Percentiles rank a stretch among this genome's conserved stretches.
phyloP scores from a whole-genome alignment of 2,888 invertebrate genomes.

The Elysia crispata region DNA sequence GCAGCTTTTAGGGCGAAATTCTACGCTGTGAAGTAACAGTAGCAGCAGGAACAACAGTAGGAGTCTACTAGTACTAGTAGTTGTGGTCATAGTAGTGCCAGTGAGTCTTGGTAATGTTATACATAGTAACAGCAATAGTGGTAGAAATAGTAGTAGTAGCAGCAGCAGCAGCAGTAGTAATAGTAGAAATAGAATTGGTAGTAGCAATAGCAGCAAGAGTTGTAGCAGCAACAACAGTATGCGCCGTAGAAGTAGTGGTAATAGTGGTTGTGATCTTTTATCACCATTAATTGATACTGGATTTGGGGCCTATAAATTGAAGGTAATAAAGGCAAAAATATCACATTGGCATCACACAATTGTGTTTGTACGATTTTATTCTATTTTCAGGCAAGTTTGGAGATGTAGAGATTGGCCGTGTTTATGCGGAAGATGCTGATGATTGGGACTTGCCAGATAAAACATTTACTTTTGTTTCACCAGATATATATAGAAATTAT shows the following conservation, averaged over 20 bases:
- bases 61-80: no score
- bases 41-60: no score
- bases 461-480: slow-evolving; percentile 82
- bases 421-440: slow-evolving; percentile 97
- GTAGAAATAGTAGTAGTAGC: not conserved
- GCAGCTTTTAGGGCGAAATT: no score
- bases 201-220: not conserved
- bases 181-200: no score
- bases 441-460: slow-evolving; percentile 99
- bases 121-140: not conserved
- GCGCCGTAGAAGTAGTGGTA: not conserved
- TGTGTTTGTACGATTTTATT: not conserved
- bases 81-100: no score
- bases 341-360: not conserved
- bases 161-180: not conserved
- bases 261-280: no score
- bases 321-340: no score
- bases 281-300: no score
- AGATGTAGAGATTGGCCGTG: slow-evolving; percentile 93
- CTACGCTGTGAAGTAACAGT: no score
- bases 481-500: slow-evolving; percentile 57
- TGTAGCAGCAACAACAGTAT: not conserved
- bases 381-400: slow-evolving; percentile 78
- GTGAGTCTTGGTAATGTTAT: no score
- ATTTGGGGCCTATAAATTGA: no score